Evolutionary conservation across 2,113 vertebrate species (phyloP).

Genomic region (Phoenicopterus ruber): DNA sequence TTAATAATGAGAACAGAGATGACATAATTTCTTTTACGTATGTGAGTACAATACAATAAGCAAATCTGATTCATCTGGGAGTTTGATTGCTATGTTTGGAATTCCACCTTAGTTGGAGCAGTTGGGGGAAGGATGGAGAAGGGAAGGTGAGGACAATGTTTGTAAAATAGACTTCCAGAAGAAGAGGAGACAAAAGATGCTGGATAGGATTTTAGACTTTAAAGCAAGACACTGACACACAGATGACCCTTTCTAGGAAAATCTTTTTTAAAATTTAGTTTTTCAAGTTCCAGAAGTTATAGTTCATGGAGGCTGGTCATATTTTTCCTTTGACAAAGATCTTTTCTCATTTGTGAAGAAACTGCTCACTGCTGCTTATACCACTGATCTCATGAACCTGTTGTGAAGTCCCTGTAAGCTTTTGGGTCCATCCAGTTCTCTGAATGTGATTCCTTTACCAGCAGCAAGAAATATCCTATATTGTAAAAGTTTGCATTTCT

Average conservation of each 20-base stretch:
- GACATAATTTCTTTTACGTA: conserved; percentile 12
- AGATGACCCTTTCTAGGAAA: not conserved
- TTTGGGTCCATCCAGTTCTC: not conserved
- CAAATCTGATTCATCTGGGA: conserved; percentile 46
- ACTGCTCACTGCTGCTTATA: not conserved
- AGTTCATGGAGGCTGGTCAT: not conserved
- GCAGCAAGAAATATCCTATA: not conserved
- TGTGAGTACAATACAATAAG: conserved; percentile 13
- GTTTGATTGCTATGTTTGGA: conserved; percentile 59
- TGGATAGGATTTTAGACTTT: not conserved
- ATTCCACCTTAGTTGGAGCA: not conserved
- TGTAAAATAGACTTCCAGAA: conserved; percentile 27
- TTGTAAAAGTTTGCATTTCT: not conserved
- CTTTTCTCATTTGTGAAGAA: not conserved
- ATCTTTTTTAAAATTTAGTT: not conserved
- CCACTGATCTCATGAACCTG: not conserved
- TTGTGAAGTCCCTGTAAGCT: not conserved
- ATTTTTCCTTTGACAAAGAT: not conserved
- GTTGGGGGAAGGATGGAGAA: not conserved
- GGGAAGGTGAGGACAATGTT: not conserved
- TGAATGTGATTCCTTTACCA: not conserved
- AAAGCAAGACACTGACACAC: not conserved
- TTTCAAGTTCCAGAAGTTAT: not conserved
- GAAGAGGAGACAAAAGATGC: not conserved
- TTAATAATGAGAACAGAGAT: conserved; percentile 40